Conservation (phyloP, 30 jellyfish, hydroid and myxozoan genomes). For the Rhopilema esculentum region DNA sequence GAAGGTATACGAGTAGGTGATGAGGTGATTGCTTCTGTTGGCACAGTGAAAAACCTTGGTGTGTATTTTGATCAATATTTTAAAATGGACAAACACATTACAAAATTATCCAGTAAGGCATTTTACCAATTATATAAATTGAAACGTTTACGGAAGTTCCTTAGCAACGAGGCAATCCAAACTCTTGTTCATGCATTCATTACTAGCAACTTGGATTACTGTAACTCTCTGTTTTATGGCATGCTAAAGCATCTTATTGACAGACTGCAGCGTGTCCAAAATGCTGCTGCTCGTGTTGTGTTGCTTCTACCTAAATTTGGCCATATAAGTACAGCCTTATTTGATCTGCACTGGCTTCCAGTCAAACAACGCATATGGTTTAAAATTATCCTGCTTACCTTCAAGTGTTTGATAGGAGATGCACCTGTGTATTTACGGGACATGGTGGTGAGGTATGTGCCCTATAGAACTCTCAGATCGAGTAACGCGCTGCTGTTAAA, state of each 20-base stretch:
- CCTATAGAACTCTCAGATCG: conserved; percentile 23
- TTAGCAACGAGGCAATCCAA: conserved; percentile 49
- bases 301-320: conserved; percentile 54
- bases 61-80: conserved; percentile 13
- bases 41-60: conserved; percentile 28
- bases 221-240: conserved; percentile 66
- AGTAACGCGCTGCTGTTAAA: conserved; percentile 64
- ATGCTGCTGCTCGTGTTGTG: conserved; percentile 68
- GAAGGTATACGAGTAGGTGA: no score
- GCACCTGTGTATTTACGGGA: no score
- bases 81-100: conserved; percentile 37
- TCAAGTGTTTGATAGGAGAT: no score
- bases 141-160: conserved; percentile 46
- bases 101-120: conserved; percentile 31
- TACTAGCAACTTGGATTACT: conserved; percentile 59
- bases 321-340: no score
- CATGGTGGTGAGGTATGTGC: no score
- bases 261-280: conserved; percentile 58
- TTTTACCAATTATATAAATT: no score
- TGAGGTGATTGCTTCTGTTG: no score
- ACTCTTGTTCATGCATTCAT: conserved; percentile 63
- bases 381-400: no score
- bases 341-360: no score
- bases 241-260: conserved; percentile 45
- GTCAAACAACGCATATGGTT: no score